phyloP scores from a whole-genome alignment of 2,113 vertebrate species.

The Carettochelys insculpta region DNA sequence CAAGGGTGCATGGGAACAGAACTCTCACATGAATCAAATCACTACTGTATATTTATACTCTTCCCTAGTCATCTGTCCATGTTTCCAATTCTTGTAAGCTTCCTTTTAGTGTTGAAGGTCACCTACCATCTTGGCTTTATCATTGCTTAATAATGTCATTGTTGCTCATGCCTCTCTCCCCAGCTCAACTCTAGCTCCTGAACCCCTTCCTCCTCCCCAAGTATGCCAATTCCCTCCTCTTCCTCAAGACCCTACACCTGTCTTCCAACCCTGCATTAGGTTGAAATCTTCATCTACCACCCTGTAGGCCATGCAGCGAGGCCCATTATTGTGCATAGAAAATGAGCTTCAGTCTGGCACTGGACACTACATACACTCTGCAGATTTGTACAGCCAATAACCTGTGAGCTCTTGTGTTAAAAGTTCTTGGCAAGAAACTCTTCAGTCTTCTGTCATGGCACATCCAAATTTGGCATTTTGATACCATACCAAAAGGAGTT shows the following conservation, averaged over 20 bases:
- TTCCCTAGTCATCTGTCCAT: too few relatives aligned
- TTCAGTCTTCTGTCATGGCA: neutral
- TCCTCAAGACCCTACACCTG: neutral
- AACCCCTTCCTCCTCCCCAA: neutral
- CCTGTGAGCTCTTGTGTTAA: neutral
- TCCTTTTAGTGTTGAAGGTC: too few relatives aligned
- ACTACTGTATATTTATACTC: too few relatives aligned
- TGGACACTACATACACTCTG: neutral
- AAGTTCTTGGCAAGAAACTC: neutral
- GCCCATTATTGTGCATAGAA: neutral
- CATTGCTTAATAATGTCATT: too few relatives aligned
- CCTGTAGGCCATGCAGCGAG: neutral
- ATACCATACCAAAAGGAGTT: neutral
- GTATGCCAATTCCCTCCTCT: neutral
- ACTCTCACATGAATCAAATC: too few relatives aligned
- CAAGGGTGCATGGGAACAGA: too few relatives aligned
- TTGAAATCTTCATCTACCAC: neutral
- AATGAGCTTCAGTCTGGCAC: neutral
- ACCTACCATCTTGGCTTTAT: too few relatives aligned
- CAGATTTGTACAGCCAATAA: neutral
- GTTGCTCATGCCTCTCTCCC: slow-evolving; percentile 20
- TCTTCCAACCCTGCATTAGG: neutral
- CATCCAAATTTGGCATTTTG: neutral
- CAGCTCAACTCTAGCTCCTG: slow-evolving; percentile 9
- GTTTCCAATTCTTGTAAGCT: too few relatives aligned